Evolutionary conservation across 2,797 vertebrate genomes (phyloP).

Genomic region (Gambusia yucatana): DNA sequence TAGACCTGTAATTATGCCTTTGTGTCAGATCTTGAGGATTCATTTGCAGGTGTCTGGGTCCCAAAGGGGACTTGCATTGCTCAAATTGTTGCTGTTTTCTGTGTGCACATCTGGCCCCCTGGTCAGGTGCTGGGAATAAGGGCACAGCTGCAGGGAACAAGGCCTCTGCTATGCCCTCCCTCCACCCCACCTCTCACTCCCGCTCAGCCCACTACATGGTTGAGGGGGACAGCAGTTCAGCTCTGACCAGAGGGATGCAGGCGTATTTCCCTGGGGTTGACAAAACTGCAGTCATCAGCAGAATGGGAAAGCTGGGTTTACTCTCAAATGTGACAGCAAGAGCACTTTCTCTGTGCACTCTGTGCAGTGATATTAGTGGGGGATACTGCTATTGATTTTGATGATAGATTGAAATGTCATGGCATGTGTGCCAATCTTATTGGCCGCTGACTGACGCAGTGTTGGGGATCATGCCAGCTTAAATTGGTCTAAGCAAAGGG

Average conservation of each 20-base stretch:
- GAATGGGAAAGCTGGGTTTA: slow-evolving; percentile 61
- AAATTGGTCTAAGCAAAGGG: slow-evolving; percentile 42
- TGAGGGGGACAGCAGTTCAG: slow-evolving; percentile 53
- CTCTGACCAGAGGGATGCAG: slow-evolving; percentile 74
- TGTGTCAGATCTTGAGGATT: slow-evolving; percentile 65
- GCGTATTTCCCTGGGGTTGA: slow-evolving; percentile 67
- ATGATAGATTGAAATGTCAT: slow-evolving; percentile 76
- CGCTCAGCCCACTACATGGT: slow-evolving; percentile 50
- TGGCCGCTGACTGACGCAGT: slow-evolving; percentile 33
- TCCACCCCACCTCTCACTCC: slow-evolving; percentile 9
- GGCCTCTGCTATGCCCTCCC: slow-evolving; percentile 39
- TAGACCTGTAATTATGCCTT: slow-evolving; percentile 73
- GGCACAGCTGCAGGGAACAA: slow-evolving; percentile 77
- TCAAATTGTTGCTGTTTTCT: slow-evolving; percentile 76
- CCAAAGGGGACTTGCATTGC: slow-evolving; percentile 74
- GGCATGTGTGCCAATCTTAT: slow-evolving; percentile 59
- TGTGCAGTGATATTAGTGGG: slow-evolving; percentile 58
- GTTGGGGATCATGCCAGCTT: slow-evolving; percentile 43
- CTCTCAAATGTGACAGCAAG: slow-evolving; percentile 63
- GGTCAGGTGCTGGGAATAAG: slow-evolving; percentile 81
- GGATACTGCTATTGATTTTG: slow-evolving; percentile 67
- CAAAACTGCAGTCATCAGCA: slow-evolving; percentile 78
- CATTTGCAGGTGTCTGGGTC: slow-evolving; percentile 77
- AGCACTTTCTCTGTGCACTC: slow-evolving; percentile 44
- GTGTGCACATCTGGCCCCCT: slow-evolving; percentile 77